Conservation (phyloP, 2,113 vertebrate species). For the Sakesphorus luctuosus region DNA sequence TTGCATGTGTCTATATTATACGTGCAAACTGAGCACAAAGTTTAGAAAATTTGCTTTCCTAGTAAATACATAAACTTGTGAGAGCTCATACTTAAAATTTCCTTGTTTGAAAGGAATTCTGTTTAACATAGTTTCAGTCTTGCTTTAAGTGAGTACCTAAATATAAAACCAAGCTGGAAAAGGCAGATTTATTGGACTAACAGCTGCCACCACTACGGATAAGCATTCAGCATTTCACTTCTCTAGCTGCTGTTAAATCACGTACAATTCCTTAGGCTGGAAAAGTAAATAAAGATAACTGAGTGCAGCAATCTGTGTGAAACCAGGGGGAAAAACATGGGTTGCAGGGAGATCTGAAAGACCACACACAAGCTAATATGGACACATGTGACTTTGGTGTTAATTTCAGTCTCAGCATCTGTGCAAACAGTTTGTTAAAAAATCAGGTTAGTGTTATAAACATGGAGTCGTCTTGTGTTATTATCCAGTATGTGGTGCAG, state of each 20-base stretch:
- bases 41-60: background rate
- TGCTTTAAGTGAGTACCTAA: background rate
- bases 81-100: background rate
- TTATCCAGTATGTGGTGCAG: background rate
- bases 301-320: background rate
- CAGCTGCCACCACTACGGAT: background rate
- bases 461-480: background rate
- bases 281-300: slow-evolving; percentile 25
- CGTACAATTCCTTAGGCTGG: background rate
- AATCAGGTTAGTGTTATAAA: background rate
- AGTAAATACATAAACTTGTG: background rate
- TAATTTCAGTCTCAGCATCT: background rate
- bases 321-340: background rate
- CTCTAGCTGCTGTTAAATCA: slow-evolving; percentile 21
- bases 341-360: background rate
- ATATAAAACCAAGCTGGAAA: slow-evolving; percentile 14
- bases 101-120: background rate
- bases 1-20: background rate
- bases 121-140: background rate
- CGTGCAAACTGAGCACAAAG: background rate
- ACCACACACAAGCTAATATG: background rate
- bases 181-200: slow-evolving; percentile 12
- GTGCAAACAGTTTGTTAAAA: background rate
- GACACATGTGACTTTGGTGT: background rate
- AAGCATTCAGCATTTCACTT: slow-evolving; percentile 20